Evolutionary conservation across 2,888 invertebrate genomes (phyloP), one percentile per base, ranked within the genome.

Genomic region (Sylvicola cinctus): DNA sequence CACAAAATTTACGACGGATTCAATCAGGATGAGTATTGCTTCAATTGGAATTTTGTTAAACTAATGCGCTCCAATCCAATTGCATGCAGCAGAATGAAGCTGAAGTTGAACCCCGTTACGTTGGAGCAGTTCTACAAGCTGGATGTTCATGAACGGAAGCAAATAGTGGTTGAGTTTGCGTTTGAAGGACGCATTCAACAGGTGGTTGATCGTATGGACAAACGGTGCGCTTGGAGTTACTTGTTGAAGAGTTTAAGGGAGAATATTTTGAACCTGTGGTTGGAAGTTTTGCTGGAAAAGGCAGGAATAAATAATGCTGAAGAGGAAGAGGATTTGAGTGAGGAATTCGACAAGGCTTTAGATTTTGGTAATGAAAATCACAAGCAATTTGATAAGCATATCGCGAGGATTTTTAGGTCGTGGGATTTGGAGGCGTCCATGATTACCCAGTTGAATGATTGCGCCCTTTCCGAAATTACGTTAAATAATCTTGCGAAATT

Each of bases 1-100:
- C 61, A 63, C 29, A 68, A 66, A 39, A 55, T 61, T 20, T 52
- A 57, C 8, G 55, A 62, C 13, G 20, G 20, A 20, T 20, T 20
- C 20, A 20, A 8, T 20, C 20, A 8, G 20, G 20, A 20, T 20
- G 20, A 20, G 20, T 20, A 20, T 20, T 4, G 5, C 5, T 20
- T 8, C 20, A 20, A 20, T 20, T 20, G 20, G 20, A 20, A 6
- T 6, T 20, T 20, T 20, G 20, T 20, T 8, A 20, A 20, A 8
- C 20, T 20, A 6, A 20, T 20, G 20, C 20, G 20, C 20, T 20
- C 20, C 20, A 8, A 20, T 6, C 20, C 20, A 20, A 20, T 20
- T 8, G 20, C 46, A 13, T 28, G 28, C 13, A 37, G 37, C 4
- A 40, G 36, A 10, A 38, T 43, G 6, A 43, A 43, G 16, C 37